Evolutionary conservation across 2,797 vertebrate species (phyloP), one percentile per base, ranked within the genome.

Genomic region (Oceanodroma leucorhoa): DNA sequence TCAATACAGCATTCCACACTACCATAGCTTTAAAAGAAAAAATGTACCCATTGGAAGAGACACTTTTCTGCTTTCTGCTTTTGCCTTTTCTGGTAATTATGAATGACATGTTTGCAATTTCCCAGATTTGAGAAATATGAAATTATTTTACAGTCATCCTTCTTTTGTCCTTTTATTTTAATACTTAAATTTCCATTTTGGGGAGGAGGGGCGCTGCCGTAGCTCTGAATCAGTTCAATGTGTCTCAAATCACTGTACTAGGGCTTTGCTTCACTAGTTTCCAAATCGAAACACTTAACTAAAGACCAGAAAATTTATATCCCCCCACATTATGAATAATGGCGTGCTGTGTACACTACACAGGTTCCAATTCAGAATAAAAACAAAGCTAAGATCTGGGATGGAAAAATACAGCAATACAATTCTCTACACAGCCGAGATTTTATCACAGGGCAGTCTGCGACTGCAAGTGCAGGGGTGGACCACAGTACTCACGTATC

Each of bases 41-140:
- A 65, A 83, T 95, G 93, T 90, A 93, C 80, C 89, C 89, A 86
- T 69, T 95, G 87, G 78, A 95, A 93, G 84, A 87, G 89, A 84
- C 64, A 97, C 27, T 95, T 87, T 87, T 97, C 91, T 94, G 91
- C 91, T 95, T 95, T 97, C 83, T 96, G 85, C 79, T 97, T 97
- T 95, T 96, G 72, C 87, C 93, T 95, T 97, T 96, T 87, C 89
- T 93, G 86, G 90, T 96, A 96, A 95, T 94, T 94, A 96, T 95
- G 93, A 96, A 92, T 97, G 71, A 96, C 96, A 96, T 94, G 83
- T 93, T 97, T 97, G 93, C 94, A 96, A 96, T 95, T 96, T 97
- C 77, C 94, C 94, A 97, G 90, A 91, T 97, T 90, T 94, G 75
- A 96, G 92, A 91, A 97, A 95, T 40, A 91, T 41, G 55, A 94